phyloP scores from a whole-genome alignment of 2,888 invertebrate genomes.

The Erebia epiphron region DNA sequence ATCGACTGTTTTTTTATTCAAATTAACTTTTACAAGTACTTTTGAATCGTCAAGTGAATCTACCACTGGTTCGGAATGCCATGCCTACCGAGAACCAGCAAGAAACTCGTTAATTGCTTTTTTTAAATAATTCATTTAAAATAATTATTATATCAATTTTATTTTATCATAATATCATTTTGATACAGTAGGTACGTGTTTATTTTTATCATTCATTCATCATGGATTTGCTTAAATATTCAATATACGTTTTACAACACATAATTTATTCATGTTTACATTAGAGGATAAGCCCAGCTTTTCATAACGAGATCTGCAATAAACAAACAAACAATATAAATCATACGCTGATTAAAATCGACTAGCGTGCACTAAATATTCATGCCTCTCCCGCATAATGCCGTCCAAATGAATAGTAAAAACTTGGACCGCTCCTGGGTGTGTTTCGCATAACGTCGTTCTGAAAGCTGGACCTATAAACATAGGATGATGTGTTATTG shows the following conservation, averaged over 20 bases:
- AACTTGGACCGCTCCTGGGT: conserved; percentile 68
- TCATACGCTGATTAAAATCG: conserved; percentile 43
- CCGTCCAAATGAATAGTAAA: conserved; percentile 63
- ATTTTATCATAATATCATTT: too few relatives aligned
- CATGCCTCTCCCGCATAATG: conserved; percentile 52
- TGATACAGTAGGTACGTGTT: too few relatives aligned
- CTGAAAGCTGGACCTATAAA: conserved; percentile 50
- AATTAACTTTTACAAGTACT: too few relatives aligned
- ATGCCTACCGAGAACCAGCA: too few relatives aligned
- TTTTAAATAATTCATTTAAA: too few relatives aligned
- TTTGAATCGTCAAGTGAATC: too few relatives aligned
- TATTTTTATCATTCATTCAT: not conserved
- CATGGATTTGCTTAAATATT: not conserved
- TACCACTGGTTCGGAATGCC: too few relatives aligned
- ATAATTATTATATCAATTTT: too few relatives aligned
- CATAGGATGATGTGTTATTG: conserved; percentile 48
- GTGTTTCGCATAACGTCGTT: conserved; percentile 60
- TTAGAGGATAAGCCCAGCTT: conserved; percentile 17
- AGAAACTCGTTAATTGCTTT: too few relatives aligned
- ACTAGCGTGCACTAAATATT: conserved; percentile 45
- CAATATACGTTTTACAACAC: not conserved
- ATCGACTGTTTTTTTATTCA: too few relatives aligned
- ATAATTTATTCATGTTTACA: conserved; percentile 17
- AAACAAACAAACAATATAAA: conserved; percentile 44
- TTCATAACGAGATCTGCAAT: conserved; percentile 34